These are phyloP conservation scores for Parelbella ahira DNA, from an alignment of 2,888 invertebrate species.

Conservation along the genomic window DNA sequence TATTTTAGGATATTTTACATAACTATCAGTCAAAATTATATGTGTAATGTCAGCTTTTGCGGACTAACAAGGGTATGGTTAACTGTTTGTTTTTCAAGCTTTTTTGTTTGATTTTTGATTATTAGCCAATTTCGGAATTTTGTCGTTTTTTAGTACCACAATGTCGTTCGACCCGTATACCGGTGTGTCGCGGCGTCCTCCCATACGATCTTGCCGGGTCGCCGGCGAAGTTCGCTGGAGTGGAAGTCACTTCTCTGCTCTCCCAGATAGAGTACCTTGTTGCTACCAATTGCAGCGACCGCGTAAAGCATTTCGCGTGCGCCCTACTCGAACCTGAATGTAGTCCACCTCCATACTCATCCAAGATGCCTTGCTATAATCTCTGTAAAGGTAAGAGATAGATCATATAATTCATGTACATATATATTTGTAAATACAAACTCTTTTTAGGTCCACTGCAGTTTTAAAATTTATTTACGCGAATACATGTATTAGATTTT, in stretches of 20 bases:
- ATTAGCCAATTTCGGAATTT: too few relatives aligned
- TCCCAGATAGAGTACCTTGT: slow-evolving; percentile 81
- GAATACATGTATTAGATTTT: too few relatives aligned
- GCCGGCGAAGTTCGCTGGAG: slow-evolving; percentile 56
- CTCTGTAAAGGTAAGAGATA: slow-evolving; percentile 81
- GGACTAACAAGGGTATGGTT: too few relatives aligned
- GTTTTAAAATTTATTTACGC: too few relatives aligned
- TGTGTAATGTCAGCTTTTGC: too few relatives aligned
- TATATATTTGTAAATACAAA: too few relatives aligned
- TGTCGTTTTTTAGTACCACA: slow-evolving; percentile 50
- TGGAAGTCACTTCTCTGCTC: slow-evolving; percentile 61
- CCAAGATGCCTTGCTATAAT: slow-evolving; percentile 83
- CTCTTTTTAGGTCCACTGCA: too few relatives aligned
- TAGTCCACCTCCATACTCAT: slow-evolving; percentile 77
- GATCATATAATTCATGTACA: not conserved
- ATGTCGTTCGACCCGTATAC: slow-evolving; percentile 75
- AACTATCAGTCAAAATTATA: too few relatives aligned
- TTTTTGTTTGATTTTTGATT: too few relatives aligned
- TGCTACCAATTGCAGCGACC: slow-evolving; percentile 82
- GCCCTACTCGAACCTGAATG: slow-evolving; percentile 85
- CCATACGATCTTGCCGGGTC: slow-evolving; percentile 83
- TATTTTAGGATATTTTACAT: too few relatives aligned
- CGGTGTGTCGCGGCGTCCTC: slow-evolving; percentile 82
- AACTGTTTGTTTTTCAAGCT: too few relatives aligned
- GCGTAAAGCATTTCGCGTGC: slow-evolving; percentile 82